These are phyloP conservation scores for Pandemis cinnamomeana DNA, from an alignment of 2,888 invertebrate species.

Conservation along the genomic window DNA sequence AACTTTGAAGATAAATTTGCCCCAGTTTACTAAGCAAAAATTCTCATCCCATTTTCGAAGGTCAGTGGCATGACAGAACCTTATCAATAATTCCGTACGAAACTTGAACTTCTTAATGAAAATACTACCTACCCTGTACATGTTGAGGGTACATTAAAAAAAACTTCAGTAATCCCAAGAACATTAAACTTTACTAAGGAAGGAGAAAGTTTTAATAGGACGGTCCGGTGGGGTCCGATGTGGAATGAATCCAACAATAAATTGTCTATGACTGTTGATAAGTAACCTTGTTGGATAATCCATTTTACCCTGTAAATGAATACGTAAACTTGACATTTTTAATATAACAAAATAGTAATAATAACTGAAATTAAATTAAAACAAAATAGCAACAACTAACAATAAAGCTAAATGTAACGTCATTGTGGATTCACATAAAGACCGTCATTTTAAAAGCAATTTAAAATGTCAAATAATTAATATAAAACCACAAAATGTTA, in stretches of 20 bases:
- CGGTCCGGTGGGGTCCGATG: slow-evolving; percentile 3
- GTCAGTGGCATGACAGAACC: slow-evolving; percentile 3
- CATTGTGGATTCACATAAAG: no score
- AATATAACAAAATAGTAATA: no score
- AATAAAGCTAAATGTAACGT: no score
- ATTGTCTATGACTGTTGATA: not conserved
- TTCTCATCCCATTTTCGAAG: not conserved
- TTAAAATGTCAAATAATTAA: no score
- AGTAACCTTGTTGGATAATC: not conserved
- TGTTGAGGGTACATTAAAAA: slow-evolving; percentile 33
- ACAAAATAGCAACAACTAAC: no score
- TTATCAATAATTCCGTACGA: slow-evolving; percentile 24
- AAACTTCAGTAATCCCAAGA: slow-evolving; percentile 39
- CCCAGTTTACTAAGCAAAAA: not conserved
- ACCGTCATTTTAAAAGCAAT: no score
- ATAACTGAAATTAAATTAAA: no score
- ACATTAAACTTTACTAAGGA: slow-evolving; percentile 40
- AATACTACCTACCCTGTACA: slow-evolving; percentile 33
- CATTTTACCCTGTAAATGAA: no score
- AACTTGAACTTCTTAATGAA: slow-evolving; percentile 30
- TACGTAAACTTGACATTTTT: no score
- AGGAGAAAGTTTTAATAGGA: slow-evolving; percentile 40
- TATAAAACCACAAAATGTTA: no score
- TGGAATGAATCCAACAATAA: slow-evolving; percentile 2
- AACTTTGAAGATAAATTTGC: no score